phyloP scores from a whole-genome alignment of 2,797 vertebrate genomes.

The Lemur catta region DNA sequence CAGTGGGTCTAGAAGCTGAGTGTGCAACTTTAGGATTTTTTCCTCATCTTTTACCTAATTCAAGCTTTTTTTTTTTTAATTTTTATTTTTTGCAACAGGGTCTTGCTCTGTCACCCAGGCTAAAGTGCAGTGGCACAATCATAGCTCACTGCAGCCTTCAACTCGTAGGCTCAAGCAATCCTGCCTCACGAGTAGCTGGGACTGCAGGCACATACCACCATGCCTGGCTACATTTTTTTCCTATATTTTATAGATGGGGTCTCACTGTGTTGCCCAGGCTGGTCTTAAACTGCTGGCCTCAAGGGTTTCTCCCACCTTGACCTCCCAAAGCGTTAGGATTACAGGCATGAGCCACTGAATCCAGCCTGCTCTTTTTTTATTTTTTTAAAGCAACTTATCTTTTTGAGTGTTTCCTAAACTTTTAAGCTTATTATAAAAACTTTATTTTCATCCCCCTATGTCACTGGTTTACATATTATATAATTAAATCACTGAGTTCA shows the following conservation, averaged over 20 bases:
- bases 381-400: not conserved
- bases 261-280: not conserved
- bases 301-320: not conserved
- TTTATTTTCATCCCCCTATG: not conserved
- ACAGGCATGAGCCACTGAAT: not conserved
- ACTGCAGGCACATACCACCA: not conserved
- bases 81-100: not conserved
- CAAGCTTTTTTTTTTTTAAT: not conserved
- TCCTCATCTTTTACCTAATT: not conserved
- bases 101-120: not conserved
- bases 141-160: not conserved
- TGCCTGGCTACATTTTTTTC: not conserved
- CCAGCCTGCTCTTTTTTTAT: not conserved
- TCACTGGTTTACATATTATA: not conserved
- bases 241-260: not conserved
- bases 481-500: not conserved
- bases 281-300: not conserved
- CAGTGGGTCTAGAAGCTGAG: not conserved
- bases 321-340: not conserved
- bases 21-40: not conserved
- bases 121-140: not conserved
- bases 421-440: not conserved
- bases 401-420: constrained; percentile 1
- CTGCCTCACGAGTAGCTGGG: not conserved
- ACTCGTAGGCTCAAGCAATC: not conserved